Percentiles rank a stretch among this genome's conserved stretches.
Evolutionary conservation across 2,888 invertebrate species (phyloP).

Genomic region (Catocala sponsa): DNA sequence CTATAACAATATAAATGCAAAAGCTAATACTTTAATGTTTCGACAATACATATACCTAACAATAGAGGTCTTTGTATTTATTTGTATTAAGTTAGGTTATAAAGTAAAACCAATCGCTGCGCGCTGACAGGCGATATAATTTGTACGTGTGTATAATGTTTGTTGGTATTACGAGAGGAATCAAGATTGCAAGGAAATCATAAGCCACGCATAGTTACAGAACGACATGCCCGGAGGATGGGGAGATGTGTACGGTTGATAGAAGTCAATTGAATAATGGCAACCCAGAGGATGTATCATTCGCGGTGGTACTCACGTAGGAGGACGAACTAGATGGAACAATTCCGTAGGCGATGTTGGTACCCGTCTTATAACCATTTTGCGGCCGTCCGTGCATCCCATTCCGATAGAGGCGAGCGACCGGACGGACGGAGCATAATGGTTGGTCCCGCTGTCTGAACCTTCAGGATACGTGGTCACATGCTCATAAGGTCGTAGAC

Average conservation of each 20-base stretch:
- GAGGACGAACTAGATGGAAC: conserved; percentile 94
- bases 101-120: not conserved
- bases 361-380: conserved; percentile 94
- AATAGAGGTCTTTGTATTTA: not conserved
- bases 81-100: conserved; percentile 13
- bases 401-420: conserved; percentile 95
- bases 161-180: conserved; percentile 4
- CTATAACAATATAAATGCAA: not conserved
- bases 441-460: conserved; percentile 89
- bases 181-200: conserved; percentile 13
- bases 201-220: conserved; percentile 22
- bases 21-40: not conserved
- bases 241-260: conserved; percentile 56
- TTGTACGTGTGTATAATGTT: conserved; percentile 1
- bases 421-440: conserved; percentile 92
- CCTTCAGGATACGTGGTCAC: conserved; percentile 85
- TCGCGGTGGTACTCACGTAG: conserved; percentile 90
- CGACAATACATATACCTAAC: not conserved
- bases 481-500: conserved; percentile 83
- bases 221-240: conserved; percentile 34
- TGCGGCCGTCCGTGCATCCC: conserved; percentile 96
- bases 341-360: conserved; percentile 95
- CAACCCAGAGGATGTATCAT: conserved; percentile 76
- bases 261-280: conserved; percentile 82
- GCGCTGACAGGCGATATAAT: not conserved